Conservation (phyloP, 2,113 vertebrate genomes). For the Eulacestoma nigropectus region DNA sequence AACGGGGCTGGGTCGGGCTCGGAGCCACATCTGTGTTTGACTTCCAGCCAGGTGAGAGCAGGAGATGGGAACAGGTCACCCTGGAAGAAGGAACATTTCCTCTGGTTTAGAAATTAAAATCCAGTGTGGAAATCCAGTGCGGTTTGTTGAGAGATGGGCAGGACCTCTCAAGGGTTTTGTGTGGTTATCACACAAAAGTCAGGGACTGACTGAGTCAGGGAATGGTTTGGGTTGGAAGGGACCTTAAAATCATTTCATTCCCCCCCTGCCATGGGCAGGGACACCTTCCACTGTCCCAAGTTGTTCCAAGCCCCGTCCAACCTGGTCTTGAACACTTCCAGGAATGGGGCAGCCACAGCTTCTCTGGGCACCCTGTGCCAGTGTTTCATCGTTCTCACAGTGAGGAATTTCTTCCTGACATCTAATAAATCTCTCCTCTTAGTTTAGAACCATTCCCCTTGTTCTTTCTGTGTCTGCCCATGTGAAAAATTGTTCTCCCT, state of each 20-base stretch:
- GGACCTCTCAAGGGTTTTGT: background rate
- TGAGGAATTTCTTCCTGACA: background rate
- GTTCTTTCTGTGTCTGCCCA: background rate
- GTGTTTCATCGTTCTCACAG: rapidly evolving
- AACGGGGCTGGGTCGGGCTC: rapidly evolving
- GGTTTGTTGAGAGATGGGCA: background rate
- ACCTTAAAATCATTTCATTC: background rate
- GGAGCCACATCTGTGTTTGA: background rate
- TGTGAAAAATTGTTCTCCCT: background rate
- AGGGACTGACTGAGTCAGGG: too few species aligned
- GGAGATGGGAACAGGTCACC: background rate
- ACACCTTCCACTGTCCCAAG: background rate
- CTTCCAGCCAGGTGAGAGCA: background rate
- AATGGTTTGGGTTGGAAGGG: background rate
- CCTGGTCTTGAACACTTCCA: background rate
- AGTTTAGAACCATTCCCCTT: background rate
- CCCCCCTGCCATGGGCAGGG: background rate
- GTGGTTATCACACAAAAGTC: background rate
- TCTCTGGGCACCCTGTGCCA: background rate
- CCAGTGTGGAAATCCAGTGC: background rate
- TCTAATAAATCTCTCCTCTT: background rate
- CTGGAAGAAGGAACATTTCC: background rate
- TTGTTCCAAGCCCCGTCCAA: rapidly evolving
- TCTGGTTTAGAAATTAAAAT: background rate
- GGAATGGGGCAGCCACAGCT: background rate